Evolutionary conservation across 37 sponge, comb jelly and placozoan genomes (phyloP), one percentile per base, ranked within the genome.

Genomic region (Beroe ovata): DNA sequence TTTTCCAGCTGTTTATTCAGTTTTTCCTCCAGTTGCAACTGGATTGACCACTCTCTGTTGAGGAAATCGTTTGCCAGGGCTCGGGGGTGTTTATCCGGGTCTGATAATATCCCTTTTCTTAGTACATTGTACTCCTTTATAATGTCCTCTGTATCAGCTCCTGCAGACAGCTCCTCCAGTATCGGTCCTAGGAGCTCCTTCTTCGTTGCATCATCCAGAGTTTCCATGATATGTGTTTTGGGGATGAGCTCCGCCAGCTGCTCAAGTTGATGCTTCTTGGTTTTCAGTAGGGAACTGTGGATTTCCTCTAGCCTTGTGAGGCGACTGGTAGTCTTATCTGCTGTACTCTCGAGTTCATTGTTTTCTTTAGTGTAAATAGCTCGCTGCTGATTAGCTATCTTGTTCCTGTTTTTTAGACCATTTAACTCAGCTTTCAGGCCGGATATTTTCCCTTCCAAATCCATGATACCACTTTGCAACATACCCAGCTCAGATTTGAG

Each of bases 121-220:
- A 77, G 20, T 1, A 35, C 33, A 29, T 42, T 19, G 38, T 77
- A 77, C 54, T 77, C 36, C 54, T 8, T 77, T 42, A 77, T 11
- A 16, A 77, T 35, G 25, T 77, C 84, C 4, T 77, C 84, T 40
- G 28, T 8, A 6, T 40, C 26, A 0, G 25, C 18, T 35, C 8
- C 8, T 40, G 36, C 84, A 23, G 39, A 42, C 21, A 77, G 54
- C 23, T 36, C 33, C 47, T 19, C 42, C 54, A 77, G 54, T 25
- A 77, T 77, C 16, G 84, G 84, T 42, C 84, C 84, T 25, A 77
- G 47, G 1, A 77, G 54, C 18, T 77, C 38, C n/a, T 40, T 30
- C 41, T 77, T 77, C 41, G 19, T 39, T n/a, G 28, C 38, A n/a
- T 20, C 4, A 8, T 77, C 84, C 47, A 77, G 20, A n/a, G 84